Base-by-base conservation (phyloP, 30 jellyfish, hydroid and myxozoan genomes). In the Aurelia coerulea region DNA sequence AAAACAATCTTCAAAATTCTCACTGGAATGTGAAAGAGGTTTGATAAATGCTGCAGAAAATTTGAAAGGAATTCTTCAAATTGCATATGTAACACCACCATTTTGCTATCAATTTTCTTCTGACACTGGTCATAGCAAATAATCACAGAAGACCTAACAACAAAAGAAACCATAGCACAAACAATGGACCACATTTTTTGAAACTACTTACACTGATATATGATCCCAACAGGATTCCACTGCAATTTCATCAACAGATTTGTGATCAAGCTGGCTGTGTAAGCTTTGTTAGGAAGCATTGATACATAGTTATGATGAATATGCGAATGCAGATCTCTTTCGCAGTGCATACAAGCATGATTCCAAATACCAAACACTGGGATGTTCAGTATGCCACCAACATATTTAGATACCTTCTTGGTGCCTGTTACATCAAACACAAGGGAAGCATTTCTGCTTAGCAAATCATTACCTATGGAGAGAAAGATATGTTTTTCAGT, bases 311-410 rank as follows among this genome's bases (percentile, higher is more conserved):
- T 69, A 9, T 39, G 68, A 10, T 29, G 31, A n/a, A 42, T 41
- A 35, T 7, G 66, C 19, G 87, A 64, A 14, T 31, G 67, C 15
- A 46, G 5, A 12, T n/a, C 67, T 29, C 23, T 34, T 17, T 29
- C 19, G 65, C 74, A 54, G 17, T 54, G n/a, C 29, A 8, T 10
- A 0, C 87, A 77, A 29, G 42, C 54, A 37, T 64, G 74, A 19
- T 64, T 67, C 87, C 87, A 77, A 23, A 60, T 68, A 32, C 63
- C 87, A 62, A 77, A 31, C 65, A 64, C 39, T 8, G 74, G 87
- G 7, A 35, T 14, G 12, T 62, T 58, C 23, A 77, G 79, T 3
- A 77, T 65, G 35, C 35, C 62, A 34, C 67, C 76, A 37, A 77
- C 23, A 7, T 58, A 46, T 5, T 29, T 9, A 7, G 52, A 33